These are phyloP conservation scores for Aphelenchoides fujianensis DNA, from an alignment of 1,140 invertebrate species.

Conservation along the genomic window DNA sequence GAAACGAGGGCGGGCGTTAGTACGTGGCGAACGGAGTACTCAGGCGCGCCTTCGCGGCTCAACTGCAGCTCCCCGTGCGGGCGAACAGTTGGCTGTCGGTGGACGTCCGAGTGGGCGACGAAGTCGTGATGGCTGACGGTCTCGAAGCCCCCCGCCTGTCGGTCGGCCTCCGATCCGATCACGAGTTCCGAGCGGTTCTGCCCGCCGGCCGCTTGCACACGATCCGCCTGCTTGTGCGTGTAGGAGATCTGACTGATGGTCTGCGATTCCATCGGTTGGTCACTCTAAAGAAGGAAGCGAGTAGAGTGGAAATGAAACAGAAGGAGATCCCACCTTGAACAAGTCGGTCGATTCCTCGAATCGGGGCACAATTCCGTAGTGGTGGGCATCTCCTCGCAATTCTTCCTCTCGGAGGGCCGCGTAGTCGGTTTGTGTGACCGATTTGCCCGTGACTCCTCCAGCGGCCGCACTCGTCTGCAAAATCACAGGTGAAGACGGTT, in stretches of 20 bases:
- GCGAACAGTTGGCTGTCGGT: neutral
- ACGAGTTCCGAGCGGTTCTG: neutral
- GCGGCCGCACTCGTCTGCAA: neutral
- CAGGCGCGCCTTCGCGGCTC: slow-evolving; percentile 13
- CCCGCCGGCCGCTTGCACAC: neutral
- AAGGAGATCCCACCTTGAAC: neutral
- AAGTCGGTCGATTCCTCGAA: slow-evolving; percentile 5
- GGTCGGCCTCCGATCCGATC: neutral
- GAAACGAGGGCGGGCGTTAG: slow-evolving; percentile 23
- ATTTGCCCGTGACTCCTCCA: neutral
- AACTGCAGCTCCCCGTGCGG: neutral
- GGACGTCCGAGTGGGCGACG: neutral
- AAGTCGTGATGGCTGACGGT: slow-evolving; percentile 11
- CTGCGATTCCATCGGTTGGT: slow-evolving; percentile 9
- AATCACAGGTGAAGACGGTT: neutral
- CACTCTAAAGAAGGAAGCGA: neutral
- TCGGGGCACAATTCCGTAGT: neutral
- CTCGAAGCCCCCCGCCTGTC: neutral
- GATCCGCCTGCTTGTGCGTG: neutral
- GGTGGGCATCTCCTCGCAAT: neutral
- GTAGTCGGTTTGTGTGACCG: slow-evolving; percentile 13
- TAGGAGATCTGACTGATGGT: neutral
- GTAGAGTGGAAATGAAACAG: neutral
- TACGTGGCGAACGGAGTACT: neutral
- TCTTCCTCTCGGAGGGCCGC: neutral